Evolutionary conservation across 2,797 vertebrate species (phyloP).

Genomic region (Hippoglossus hippoglossus): DNA sequence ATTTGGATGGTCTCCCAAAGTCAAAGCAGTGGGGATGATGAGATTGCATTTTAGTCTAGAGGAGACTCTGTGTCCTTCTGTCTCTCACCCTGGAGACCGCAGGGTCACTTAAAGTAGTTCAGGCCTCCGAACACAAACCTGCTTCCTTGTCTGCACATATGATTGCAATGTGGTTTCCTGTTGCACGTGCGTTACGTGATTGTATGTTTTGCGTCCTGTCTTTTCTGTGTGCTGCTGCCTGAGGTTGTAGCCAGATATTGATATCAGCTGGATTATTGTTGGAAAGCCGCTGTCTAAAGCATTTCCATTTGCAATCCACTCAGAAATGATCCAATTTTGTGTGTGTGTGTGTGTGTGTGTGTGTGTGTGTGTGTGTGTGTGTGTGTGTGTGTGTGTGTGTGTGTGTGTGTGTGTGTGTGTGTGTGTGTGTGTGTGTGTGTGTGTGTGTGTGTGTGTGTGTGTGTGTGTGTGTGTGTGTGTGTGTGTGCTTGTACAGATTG

Average conservation of each 20-base stretch:
- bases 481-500: neutral
- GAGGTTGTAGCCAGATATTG: slow-evolving; percentile 37
- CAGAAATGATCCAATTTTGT: slow-evolving; percentile 60
- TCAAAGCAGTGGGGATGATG: slow-evolving; percentile 41
- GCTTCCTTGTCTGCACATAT: neutral
- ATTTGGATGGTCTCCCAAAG: slow-evolving; percentile 54
- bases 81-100: slow-evolving; percentile 43
- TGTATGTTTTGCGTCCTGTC: slow-evolving; percentile 23
- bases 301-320: slow-evolving; percentile 47
- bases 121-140: slow-evolving; percentile 13
- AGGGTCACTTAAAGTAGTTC: slow-evolving; percentile 27
- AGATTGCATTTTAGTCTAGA: slow-evolving; percentile 47
- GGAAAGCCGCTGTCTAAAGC: slow-evolving; percentile 50
- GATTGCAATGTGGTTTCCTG: neutral
- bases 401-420: slow-evolving; percentile 1
- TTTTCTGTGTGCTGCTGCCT: slow-evolving; percentile 10
- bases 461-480: neutral
- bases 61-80: slow-evolving; percentile 32
- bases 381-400: neutral
- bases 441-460: slow-evolving; percentile 1
- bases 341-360: neutral
- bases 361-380: neutral
- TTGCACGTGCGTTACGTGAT: neutral
- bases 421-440: slow-evolving; percentile 1
- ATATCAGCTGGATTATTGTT: slow-evolving; percentile 49